Evolutionary conservation across 2,113 vertebrate genomes (phyloP).

Genomic region (Aptenodytes forsteri): DNA sequence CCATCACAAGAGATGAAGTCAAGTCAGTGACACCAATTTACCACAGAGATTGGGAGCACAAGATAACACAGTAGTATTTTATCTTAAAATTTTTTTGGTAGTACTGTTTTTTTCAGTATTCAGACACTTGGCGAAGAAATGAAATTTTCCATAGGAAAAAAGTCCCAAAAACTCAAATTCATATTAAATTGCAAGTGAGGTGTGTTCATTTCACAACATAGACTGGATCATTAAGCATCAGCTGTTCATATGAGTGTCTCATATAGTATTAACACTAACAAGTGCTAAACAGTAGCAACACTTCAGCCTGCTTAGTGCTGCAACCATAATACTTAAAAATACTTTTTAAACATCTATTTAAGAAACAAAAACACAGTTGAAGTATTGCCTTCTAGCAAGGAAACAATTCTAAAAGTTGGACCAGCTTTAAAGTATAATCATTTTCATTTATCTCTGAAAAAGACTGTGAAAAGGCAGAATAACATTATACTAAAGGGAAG

Average conservation of each 20-base stretch:
- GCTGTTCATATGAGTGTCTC: neutral
- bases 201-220: neutral
- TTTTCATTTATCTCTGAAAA: neutral
- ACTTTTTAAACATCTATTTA: neutral
- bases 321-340: neutral
- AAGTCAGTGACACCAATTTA: neutral
- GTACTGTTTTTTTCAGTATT: neutral
- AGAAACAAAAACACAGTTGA: neutral
- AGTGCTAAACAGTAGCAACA: neutral
- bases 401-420: neutral
- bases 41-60: neutral
- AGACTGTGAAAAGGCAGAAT: neutral
- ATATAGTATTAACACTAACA: neutral
- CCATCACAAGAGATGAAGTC: neutral
- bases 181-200: neutral
- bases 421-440: neutral
- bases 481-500: neutral
- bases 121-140: neutral
- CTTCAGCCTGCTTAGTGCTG: neutral
- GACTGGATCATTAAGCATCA: neutral
- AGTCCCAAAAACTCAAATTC: neutral
- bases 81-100: neutral
- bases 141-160: neutral
- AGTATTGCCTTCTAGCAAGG: neutral
- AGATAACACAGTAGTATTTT: neutral